Conservation (phyloP, 2,113 vertebrate genomes). For the Gadus macrocephalus region DNA sequence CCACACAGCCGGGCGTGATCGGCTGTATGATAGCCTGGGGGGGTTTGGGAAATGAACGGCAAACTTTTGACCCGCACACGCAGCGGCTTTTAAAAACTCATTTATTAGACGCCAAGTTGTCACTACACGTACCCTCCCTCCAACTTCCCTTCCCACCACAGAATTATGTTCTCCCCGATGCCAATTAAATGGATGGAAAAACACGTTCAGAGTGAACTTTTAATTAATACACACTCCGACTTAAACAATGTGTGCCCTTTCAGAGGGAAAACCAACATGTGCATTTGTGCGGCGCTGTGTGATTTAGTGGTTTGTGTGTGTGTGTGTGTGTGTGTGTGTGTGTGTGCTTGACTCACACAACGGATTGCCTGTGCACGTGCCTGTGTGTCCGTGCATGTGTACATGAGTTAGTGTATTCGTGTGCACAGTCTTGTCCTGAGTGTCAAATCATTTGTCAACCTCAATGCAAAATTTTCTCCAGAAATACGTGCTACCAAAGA, state of each 20-base stretch:
- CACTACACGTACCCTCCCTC: too few species aligned
- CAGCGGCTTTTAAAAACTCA: constrained; percentile 31
- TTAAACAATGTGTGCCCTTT: not conserved
- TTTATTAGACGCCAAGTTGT: not conserved
- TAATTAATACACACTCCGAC: constrained; percentile 27
- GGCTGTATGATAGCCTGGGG: too few species aligned
- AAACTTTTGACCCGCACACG: constrained; percentile 25
- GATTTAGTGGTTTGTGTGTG: not conserved
- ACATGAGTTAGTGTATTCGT: not conserved
- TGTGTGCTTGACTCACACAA: not conserved
- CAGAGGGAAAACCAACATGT: constrained; percentile 14
- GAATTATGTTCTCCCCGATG: constrained; percentile 36
- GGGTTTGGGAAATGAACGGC: too few species aligned
- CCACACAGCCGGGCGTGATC: too few species aligned
- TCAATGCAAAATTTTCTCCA: not conserved
- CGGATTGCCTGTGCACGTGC: not conserved
- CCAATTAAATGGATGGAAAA: constrained; percentile 52
- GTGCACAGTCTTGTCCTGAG: not conserved
- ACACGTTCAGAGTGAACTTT: constrained; percentile 48
- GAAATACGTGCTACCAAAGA: not conserved
- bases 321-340: not conserved
- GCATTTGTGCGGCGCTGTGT: not conserved
- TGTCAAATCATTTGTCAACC: not conserved
- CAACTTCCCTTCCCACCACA: not conserved
- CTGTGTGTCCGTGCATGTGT: not conserved